These are phyloP conservation scores for Hypotaenidia okinawae DNA, from an alignment of 2,797 vertebrate genomes.

Conservation along the genomic window DNA sequence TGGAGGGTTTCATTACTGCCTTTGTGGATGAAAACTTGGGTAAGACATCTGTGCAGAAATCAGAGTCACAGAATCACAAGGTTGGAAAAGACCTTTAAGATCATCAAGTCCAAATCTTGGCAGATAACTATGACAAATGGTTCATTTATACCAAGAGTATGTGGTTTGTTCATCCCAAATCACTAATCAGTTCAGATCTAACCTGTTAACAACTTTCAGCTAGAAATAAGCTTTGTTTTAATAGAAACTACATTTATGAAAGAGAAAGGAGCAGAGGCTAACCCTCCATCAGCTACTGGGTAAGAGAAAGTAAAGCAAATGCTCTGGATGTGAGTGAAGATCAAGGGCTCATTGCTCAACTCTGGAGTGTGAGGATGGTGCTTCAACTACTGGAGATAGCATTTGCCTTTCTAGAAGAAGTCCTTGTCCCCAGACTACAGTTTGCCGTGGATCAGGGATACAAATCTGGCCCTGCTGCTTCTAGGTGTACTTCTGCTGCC, in stretches of 20 bases:
- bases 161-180: neutral
- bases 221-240: neutral
- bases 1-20: neutral
- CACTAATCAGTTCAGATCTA: neutral
- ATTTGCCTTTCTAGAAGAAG: neutral
- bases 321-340: neutral
- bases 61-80: too few relatives aligned
- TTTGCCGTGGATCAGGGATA: neutral
- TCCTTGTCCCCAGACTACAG: neutral
- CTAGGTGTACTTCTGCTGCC: neutral
- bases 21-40: neutral
- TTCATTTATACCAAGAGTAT: neutral
- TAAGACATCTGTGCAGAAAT: accelerated
- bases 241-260: neutral
- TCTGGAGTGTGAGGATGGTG: neutral
- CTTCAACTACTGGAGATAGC: neutral
- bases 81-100: too few relatives aligned
- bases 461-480: neutral
- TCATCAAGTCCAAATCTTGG: neutral
- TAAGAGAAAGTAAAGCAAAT: neutral
- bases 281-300: neutral
- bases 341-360: neutral
- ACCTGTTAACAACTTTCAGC: neutral
- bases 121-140: neutral
- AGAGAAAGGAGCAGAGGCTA: neutral